Percentiles rank a stretch among this genome's conserved stretches.
These are phyloP conservation scores for Morelia viridis DNA, from an alignment of 2,797 vertebrate species.

Conservation along the genomic window DNA sequence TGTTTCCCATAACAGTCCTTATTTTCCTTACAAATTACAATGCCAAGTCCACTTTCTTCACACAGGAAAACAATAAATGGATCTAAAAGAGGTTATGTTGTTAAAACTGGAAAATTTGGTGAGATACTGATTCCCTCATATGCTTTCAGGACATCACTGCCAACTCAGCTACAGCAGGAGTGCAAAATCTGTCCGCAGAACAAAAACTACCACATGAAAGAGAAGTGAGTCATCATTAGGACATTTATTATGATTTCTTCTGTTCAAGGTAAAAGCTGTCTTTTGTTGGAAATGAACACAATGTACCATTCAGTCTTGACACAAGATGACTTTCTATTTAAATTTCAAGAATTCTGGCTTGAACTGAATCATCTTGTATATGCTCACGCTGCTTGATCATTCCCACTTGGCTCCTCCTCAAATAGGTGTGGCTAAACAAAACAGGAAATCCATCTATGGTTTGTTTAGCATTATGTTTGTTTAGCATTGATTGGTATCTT, in stretches of 20 bases:
- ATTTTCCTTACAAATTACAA: neutral
- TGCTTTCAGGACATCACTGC: neutral
- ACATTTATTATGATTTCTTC: conserved; percentile 30
- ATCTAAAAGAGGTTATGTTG: neutral
- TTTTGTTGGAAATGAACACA: conserved; percentile 29
- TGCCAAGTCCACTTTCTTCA: neutral
- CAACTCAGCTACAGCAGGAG: neutral
- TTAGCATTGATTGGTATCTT: neutral
- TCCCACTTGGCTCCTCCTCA: neutral
- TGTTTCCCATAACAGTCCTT: neutral
- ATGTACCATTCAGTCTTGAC: neutral
- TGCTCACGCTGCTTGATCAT: neutral
- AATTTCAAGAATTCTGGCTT: neutral
- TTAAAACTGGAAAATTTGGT: neutral
- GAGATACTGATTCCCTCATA: neutral
- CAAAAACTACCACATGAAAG: neutral
- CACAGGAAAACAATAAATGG: neutral
- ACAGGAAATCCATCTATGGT: neutral
- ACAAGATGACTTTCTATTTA: neutral
- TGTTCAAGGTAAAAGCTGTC: neutral
- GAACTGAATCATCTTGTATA: neutral
- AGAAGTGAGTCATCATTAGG: neutral
- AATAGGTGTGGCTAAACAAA: neutral
- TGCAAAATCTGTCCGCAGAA: neutral
- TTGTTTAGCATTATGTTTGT: neutral